Evolutionary conservation across 1,140 invertebrate genomes (phyloP).

Genomic region (Tachypleus tridentatus): DNA sequence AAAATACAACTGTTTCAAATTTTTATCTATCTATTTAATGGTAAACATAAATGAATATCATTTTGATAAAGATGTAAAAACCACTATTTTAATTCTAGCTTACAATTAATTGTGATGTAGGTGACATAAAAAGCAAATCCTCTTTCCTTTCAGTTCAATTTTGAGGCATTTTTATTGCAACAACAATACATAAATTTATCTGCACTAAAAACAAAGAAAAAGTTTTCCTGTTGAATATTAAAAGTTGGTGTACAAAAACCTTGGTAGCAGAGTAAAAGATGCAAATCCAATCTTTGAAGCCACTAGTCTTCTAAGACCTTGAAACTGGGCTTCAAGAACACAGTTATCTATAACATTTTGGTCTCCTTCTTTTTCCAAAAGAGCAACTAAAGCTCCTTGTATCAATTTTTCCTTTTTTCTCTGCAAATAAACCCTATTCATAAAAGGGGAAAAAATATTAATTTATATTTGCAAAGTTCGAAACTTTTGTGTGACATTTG

Average conservation of each 20-base stretch:
- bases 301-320: conserved; percentile 78
- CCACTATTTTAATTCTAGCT: no score
- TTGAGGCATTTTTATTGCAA: no score
- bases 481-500: no score
- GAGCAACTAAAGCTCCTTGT: conserved; percentile 56
- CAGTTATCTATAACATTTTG: conserved; percentile 43
- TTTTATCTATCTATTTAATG: no score
- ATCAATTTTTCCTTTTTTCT: conserved; percentile 98
- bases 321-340: conserved; percentile 72
- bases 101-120: no score
- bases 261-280: conserved; percentile 79
- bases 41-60: no score
- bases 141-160: no score
- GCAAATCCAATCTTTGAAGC: conserved; percentile 96
- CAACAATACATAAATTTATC: conserved; percentile 3
- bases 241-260: conserved; percentile 41
- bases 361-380: conserved; percentile 59
- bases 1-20: no score
- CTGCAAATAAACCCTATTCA: conserved; percentile 70
- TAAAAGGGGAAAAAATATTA: no score
- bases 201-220: conserved; percentile 4
- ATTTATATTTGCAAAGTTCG: no score
- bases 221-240: background rate
- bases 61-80: no score
- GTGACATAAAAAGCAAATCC: no score